Evolutionary conservation across 1,140 invertebrate species (phyloP).

Genomic region (Bombus turneri): DNA sequence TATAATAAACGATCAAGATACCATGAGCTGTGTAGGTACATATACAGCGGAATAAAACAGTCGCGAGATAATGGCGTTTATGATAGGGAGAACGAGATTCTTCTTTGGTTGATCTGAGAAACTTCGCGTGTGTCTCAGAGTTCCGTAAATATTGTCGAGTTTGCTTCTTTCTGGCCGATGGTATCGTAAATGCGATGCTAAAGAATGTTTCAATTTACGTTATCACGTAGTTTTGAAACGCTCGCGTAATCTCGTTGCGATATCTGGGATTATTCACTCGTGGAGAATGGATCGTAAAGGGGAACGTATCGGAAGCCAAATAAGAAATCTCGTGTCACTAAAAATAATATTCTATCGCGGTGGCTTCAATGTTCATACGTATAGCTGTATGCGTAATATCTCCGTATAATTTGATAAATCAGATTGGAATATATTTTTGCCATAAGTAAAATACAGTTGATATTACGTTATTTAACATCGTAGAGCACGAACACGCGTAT

Average conservation of each 20-base stretch:
- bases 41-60: neutral
- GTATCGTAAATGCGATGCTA: no score
- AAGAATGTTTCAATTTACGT: constrained; percentile 16
- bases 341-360: neutral
- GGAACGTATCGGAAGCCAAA: neutral
- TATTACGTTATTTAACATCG: neutral
- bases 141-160: neutral
- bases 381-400: no score
- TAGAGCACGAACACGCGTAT: neutral
- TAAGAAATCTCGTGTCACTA: neutral
- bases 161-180: neutral
- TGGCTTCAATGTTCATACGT: neutral
- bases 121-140: no score
- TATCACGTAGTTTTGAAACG: constrained; percentile 15
- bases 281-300: neutral
- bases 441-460: neutral
- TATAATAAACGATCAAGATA: constrained; percentile 11
- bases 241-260: neutral
- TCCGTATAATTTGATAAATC: no score
- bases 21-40: neutral
- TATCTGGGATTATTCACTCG: neutral
- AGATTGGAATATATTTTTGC: neutral
- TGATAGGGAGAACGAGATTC: neutral
- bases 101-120: no score
- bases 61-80: neutral